Evolutionary conservation across 2,888 invertebrate species (phyloP), one percentile per base, ranked within the genome.

Genomic region (Eucriotettix oculatus): DNA sequence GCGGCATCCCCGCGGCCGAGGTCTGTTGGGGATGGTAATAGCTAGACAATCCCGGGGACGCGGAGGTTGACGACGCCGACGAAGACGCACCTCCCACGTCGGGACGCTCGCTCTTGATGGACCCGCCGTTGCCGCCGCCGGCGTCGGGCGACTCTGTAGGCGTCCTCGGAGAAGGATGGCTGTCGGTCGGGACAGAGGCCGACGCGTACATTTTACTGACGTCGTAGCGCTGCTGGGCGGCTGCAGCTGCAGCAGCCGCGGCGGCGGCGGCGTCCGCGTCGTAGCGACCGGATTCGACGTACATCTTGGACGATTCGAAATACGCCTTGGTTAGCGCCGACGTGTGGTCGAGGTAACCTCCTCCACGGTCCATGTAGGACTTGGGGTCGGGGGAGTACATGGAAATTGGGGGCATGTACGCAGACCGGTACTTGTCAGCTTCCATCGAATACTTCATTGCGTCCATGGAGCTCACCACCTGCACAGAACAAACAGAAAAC

Each of bases 381-480:
- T 81, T 86, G 0, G 85, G 83, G 66, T 86, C 86, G 0, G 84
- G 86, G 0, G 84, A 80, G 69, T 86, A 86, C 85, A 86, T 85
- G 62, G 85, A 77, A 78, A 80, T 79, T 2, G 80, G 79, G 1
- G 80, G 79, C 76, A 80, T 62, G 74, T 86, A 87, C 0, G 81
- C 77, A 29, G 83, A 82, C 59, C 87, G 78, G 72, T 87, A 87
- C 68, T 87, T 87, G 67, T 87, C 87, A 0, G 85, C 84, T 66
- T 86, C 86, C 75, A 86, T 81, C 11, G 86, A 84, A 71, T 87
- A 86, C 69, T 86, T 86, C 84, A 86, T 86, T 16, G 82, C 81
- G 69, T 87, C 87, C 85, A 87, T 86, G 64, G 86, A 79, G 57
- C 83, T 82, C 10, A 83, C 84, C 63, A 86, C 83, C 86, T 86